Evolutionary conservation across 2,888 invertebrate genomes (phyloP), one percentile per base, ranked within the genome.

Genomic region (Thelaira solivaga): DNA sequence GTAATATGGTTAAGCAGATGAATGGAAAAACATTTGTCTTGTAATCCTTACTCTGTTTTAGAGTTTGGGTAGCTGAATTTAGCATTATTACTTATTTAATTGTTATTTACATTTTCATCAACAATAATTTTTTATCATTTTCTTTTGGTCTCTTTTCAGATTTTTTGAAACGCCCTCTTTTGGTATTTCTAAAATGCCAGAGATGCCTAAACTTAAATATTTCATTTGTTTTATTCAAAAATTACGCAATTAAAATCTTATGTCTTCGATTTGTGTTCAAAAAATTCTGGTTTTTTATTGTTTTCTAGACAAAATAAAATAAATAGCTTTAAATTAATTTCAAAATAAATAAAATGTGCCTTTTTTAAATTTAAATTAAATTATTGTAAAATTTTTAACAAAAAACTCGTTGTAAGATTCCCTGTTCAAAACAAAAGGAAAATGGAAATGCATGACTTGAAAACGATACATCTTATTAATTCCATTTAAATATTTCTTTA

Each of bases 401-500:
- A n/a, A n/a, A n/a, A n/a, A n/a, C n/a, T n/a, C n/a, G n/a, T n/a
- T n/a, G n/a, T n/a, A n/a, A n/a, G n/a, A n/a, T n/a, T n/a, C n/a
- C 26, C 24, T 43, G n/a, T 47, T n/a, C n/a, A 39, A 34, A 13
- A 34, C 34, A 16, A 6, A 26, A 26, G 24, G 3, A 34, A 31
- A 47, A 20, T 20, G n/a, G n/a, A n/a, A n/a, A n/a, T n/a, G n/a
- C n/a, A 62, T 43, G 51, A 18, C 64, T 71, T 59, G 16, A 53
- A 49, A 47, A 57, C 49, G 67, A 68, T 34, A 49, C 13, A 49
- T n/a, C 51, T 45, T n/a, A 43, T 18, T 4, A 29, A 53, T 41
- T 71, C 78, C 78, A 74, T 78, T 78, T 71, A 69, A 78, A 78
- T 78, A 78, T 78, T 78, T 78, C 64, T 71, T 47, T 62, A 22